Base-by-base conservation (phyloP, 2,888 invertebrate species). In the Belgica antarctica region DNA sequence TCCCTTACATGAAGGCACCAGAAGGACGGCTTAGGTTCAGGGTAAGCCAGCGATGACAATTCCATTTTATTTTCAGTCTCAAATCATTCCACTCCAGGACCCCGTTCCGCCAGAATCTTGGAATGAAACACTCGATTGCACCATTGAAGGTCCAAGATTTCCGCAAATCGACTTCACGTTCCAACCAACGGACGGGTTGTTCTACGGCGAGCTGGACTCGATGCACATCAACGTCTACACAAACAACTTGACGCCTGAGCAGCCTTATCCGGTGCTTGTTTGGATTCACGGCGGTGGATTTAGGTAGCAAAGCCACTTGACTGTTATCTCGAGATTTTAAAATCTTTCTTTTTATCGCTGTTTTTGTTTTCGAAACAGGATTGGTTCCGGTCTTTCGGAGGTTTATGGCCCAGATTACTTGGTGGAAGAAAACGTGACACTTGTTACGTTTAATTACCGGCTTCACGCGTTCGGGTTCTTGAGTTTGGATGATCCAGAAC, bases 241-340 rank as follows among this genome's bases (percentile, higher is more conserved):
- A 5, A 78, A 76, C 70, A 75, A 78, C 15, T 34, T 69, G n/a
- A 69, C 57, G 17, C 69, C 69, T 24, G 2, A 1, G 1, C 8
- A 7, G 1, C 36, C 28, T 15, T 66, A 66, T 66, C 52, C 66
- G 1, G 66, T 66, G 1, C 22, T 66, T 79, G 79, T 83, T 3
- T 83, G 80, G 78, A 81, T 83, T 63, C 81, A 81, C 73, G 83
- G 83, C 0, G 83, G 83, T 1, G 82, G 80, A 10, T 83, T 81
- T 22, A 17, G 57, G 57, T 57, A 12, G 12, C 2, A 34, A 34
- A 8, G 12, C 10, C 10, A n/a, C n/a, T n/a, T n/a, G n/a, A n/a
- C n/a, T n/a, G n/a, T n/a, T n/a, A n/a, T n/a, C n/a, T n/a, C n/a
- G n/a, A n/a, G n/a, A n/a, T n/a, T n/a, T n/a, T n/a, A n/a, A n/a